Evolutionary conservation across 2,888 invertebrate species (phyloP), one percentile per base, ranked within the genome.

Genomic region (Eretmocerus hayati): DNA sequence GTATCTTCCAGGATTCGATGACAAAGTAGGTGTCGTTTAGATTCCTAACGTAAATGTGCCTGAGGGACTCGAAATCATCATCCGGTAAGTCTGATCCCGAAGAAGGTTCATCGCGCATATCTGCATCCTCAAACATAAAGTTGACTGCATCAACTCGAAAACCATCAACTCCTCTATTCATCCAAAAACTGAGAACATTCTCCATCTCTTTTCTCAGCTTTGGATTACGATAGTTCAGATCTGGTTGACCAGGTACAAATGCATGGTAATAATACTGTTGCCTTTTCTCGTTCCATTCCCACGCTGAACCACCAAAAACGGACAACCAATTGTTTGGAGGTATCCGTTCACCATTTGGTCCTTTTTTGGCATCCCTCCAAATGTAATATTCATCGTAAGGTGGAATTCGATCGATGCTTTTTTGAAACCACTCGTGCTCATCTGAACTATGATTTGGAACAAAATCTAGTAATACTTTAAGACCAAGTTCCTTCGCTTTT

Each of bases 351-450:
- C 57, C 58, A 19, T 60, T 61, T 0, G 58, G 56, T 3, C 68
- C 26, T 40, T 73, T 41, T 41, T 73, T 46, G 1, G 80, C 79
- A 37, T 83, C 78, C 38, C 77, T 78, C 89, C 89, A 89, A 1
- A 87, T 71, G 63, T 87, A 89, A 64, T 77, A 87, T 62, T 88
- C 81, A 21, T 78, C 79, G 61, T 79, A 90, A 0, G 76, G 76
- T 0, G 77, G 73, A 30, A 77, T 76, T 0, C 72, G 70, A 0
- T 75, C 73, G 8, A 79, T 76, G 0, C 90, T 89, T 44, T 79
- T 75, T n/a, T 67, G 62, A 67, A 93, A 94, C 85, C 92, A 93
- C 3, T 80, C 77, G 40, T 89, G 85, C 56, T 85, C 74, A 37
- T 83, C 81, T 58, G 87, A 87, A 0, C 84, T 78, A 59, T 87